Conservation (phyloP, 2,113 vertebrate genomes). For the Tor tambroides region DNA sequence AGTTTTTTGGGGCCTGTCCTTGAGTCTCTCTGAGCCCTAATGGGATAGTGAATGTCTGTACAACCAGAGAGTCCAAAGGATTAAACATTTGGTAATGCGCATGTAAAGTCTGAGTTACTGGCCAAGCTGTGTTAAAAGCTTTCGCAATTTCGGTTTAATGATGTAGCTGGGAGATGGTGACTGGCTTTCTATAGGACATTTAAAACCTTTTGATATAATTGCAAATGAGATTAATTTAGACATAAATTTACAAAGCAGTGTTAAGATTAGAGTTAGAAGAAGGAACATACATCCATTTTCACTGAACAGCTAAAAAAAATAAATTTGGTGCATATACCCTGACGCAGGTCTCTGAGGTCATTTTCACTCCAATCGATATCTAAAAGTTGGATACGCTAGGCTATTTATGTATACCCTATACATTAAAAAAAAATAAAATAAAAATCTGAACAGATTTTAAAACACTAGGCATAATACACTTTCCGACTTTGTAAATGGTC, state of each 20-base stretch:
- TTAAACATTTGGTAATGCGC: conserved; percentile 71
- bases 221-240: background rate
- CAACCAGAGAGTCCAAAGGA: conserved; percentile 68
- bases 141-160: conserved; percentile 73
- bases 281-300: too few species aligned
- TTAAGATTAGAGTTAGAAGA: background rate
- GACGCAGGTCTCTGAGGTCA: too few species aligned
- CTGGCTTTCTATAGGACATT: background rate
- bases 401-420: too few species aligned
- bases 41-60: conserved; percentile 75
- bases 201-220: background rate
- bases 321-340: too few species aligned
- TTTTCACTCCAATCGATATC: too few species aligned
- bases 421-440: too few species aligned
- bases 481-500: too few species aligned
- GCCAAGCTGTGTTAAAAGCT: conserved; percentile 72
- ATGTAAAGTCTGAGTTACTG: conserved; percentile 72
- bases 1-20: conserved; percentile 66
- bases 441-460: too few species aligned
- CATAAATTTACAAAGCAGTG: background rate
- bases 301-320: too few species aligned
- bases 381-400: too few species aligned
- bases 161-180: conserved; percentile 55
- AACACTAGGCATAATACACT: background rate
- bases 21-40: conserved; percentile 69